Conservation (phyloP, 2,888 invertebrate genomes). For the Tethea ocularis region DNA sequence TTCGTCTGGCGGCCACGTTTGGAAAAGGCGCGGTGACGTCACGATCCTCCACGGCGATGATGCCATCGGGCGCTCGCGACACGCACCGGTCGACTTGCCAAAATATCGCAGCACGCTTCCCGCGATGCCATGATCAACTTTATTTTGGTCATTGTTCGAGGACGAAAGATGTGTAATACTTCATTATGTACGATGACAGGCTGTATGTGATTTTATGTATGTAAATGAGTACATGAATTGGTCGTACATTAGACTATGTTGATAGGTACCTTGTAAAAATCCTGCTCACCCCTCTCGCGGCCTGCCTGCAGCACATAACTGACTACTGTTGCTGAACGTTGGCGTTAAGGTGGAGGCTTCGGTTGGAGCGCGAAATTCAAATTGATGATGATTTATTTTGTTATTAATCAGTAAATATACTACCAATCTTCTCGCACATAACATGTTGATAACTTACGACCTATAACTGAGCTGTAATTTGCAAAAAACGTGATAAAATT, state of each 20-base stretch:
- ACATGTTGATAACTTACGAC: too few relatives aligned
- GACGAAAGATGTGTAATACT: conserved; percentile 42
- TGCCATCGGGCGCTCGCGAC: conserved; percentile 79
- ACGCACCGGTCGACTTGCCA: conserved; percentile 77
- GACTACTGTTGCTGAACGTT: too few relatives aligned
- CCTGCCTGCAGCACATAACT: too few relatives aligned
- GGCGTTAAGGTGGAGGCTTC: too few relatives aligned
- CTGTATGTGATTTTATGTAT: conserved; percentile 21
- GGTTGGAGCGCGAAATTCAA: too few relatives aligned
- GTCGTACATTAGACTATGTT: neutral
- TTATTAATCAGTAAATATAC: too few relatives aligned
- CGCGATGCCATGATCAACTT: conserved; percentile 68
- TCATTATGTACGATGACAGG: conserved; percentile 27
- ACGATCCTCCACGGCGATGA: conserved; percentile 80
- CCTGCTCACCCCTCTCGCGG: too few relatives aligned
- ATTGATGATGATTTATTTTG: too few relatives aligned
- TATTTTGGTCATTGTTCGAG: conserved; percentile 77
- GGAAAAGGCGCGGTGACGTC: conserved; percentile 82
- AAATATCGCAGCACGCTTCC: conserved; percentile 75
- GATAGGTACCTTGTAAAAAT: too few relatives aligned
- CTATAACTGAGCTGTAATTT: too few relatives aligned
- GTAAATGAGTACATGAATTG: neutral
- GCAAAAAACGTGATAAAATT: too few relatives aligned
- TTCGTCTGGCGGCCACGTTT: conserved; percentile 84
- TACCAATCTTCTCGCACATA: too few relatives aligned